Conservation (phyloP, 2,113 vertebrate species). For the Ammospiza caudacuta region DNA sequence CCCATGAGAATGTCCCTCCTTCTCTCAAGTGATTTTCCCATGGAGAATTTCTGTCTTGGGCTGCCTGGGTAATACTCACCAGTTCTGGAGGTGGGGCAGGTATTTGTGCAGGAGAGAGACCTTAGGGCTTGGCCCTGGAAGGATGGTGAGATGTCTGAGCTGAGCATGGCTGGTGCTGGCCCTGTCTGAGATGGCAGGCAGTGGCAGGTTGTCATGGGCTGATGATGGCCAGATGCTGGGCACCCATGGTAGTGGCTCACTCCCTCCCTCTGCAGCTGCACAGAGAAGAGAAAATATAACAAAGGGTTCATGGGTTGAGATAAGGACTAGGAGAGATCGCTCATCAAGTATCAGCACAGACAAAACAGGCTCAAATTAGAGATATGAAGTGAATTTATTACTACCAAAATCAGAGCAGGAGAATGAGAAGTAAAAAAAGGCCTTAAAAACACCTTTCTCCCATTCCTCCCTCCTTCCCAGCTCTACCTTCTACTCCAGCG, state of each 20-base stretch:
- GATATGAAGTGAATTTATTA: neutral
- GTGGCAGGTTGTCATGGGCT: neutral
- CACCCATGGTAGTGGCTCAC: fast-evolving
- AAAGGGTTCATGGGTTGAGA: neutral
- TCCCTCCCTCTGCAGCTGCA: neutral
- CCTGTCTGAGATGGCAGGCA: neutral
- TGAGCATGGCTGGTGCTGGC: neutral
- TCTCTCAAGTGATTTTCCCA: neutral
- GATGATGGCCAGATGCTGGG: neutral
- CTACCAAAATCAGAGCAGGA: neutral
- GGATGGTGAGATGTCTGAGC: neutral
- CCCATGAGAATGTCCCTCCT: neutral
- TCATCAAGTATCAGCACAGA: neutral
- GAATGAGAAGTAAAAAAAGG: neutral
- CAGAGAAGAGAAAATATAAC: neutral
- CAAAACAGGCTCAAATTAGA: neutral
- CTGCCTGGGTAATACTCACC: neutral
- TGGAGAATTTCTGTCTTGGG: neutral
- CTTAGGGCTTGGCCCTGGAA: neutral
- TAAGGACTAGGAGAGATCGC: fast-evolving
- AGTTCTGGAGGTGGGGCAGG: neutral
- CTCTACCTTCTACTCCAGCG: neutral
- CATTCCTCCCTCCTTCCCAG: neutral
- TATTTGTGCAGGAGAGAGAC: neutral
- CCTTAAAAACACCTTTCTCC: neutral